phyloP scores from a whole-genome alignment of 2,797 vertebrate species.

The Chaenodraco wilsoni region DNA sequence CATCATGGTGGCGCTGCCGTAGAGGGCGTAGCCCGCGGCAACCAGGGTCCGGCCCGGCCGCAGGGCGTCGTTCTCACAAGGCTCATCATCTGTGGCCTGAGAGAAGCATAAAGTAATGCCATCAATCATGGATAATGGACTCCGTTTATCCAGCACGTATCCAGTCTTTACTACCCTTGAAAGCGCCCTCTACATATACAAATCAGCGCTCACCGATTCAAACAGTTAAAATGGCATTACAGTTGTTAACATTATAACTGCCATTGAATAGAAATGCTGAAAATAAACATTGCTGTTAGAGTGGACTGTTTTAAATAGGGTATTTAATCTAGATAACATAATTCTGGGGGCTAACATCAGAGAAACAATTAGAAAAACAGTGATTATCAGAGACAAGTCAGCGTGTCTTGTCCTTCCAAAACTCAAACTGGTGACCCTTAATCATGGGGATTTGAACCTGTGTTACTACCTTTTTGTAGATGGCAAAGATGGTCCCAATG shows the following conservation, averaged over 20 bases:
- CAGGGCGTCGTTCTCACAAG: slow-evolving; percentile 89
- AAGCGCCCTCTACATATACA: no score
- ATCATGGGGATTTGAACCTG: neutral
- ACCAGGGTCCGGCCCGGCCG: slow-evolving; percentile 91
- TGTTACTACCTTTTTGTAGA: slow-evolving; percentile 87
- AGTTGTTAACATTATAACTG: neutral
- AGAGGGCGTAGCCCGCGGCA: slow-evolving; percentile 95
- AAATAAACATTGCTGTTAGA: no score
- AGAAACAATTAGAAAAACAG: neutral
- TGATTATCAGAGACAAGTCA: neutral
- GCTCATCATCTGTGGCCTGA: slow-evolving; percentile 85
- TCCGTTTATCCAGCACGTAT: neutral
- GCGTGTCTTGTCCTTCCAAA: neutral
- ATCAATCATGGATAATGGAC: neutral
- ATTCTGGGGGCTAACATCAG: neutral
- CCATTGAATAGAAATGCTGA: neutral
- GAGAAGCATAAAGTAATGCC: neutral
- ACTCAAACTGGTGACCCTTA: neutral
- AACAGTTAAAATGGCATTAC: neutral
- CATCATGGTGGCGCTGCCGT: slow-evolving; percentile 97
- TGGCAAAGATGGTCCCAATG: slow-evolving; percentile 93
- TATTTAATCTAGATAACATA: neutral
- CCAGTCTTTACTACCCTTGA: no score
- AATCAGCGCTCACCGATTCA: no score
- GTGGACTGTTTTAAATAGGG: no score